These are phyloP conservation scores for Crocallis elinguaria DNA, from an alignment of 2,888 invertebrate genomes.

Conservation along the genomic window DNA sequence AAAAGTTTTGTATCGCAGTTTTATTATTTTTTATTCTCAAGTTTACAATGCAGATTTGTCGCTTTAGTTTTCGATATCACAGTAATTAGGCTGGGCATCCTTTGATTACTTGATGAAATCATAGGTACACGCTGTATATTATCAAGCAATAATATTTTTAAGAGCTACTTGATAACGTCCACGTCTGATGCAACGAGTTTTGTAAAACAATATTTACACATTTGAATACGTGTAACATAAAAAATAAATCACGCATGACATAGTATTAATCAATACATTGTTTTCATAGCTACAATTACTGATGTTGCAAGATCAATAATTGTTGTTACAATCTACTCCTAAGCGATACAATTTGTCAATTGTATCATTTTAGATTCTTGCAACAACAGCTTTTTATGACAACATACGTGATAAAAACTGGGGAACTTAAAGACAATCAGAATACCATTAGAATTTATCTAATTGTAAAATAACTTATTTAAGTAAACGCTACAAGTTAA, in stretches of 20 bases:
- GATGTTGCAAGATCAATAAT: neutral
- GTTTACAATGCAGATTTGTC: too few species aligned
- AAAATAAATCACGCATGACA: conserved; percentile 11
- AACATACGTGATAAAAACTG: too few species aligned
- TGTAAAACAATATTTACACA: conserved; percentile 5
- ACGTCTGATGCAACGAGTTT: conserved; percentile 9
- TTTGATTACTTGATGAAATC: too few species aligned
- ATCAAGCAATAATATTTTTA: neutral
- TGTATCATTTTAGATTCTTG: neutral
- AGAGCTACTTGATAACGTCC: neutral
- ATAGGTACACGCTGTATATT: too few species aligned
- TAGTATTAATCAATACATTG: conserved; percentile 3
- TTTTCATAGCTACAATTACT: neutral
- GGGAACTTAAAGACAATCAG: too few species aligned
- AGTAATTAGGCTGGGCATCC: too few species aligned
- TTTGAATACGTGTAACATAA: neutral
- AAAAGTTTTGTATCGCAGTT: too few species aligned
- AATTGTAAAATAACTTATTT: too few species aligned
- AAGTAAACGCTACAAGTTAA: too few species aligned
- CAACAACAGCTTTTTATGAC: neutral
- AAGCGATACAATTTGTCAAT: neutral
- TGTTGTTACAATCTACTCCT: neutral
- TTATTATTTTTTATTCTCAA: too few species aligned
- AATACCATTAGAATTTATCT: too few species aligned
- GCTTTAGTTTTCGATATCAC: too few species aligned